These are phyloP conservation scores for Drosophila kurseongensis DNA, from an alignment of 1,140 invertebrate genomes.

Conservation along the genomic window DNA sequence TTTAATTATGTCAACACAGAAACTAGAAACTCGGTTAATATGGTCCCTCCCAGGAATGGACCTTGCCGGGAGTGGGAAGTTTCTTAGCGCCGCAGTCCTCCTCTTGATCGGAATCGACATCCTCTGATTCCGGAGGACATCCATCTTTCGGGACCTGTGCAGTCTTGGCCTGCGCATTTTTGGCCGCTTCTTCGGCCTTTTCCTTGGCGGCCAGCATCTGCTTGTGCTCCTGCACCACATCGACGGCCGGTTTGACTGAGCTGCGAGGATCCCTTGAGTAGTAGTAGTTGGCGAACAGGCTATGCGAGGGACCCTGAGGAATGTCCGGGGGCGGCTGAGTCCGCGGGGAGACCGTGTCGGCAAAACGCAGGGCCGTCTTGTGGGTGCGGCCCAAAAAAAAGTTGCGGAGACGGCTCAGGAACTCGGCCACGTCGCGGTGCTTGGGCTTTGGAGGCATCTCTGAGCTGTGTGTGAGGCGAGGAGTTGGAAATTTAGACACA, in stretches of 20 bases:
- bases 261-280: slow-evolving; percentile 43
- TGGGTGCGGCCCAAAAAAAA: slow-evolving; percentile 60
- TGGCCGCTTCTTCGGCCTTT: slow-evolving; percentile 4
- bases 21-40: neutral
- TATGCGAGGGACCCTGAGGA: slow-evolving; percentile 1
- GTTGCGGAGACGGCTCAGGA: slow-evolving; percentile 54
- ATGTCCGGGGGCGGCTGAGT: slow-evolving; percentile 17
- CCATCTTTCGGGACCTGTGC: neutral
- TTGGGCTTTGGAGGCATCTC: slow-evolving; percentile 43
- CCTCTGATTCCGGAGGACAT: neutral
- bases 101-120: neutral
- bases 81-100: neutral
- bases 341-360: slow-evolving; percentile 34
- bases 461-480: neutral
- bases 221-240: slow-evolving; percentile 40
- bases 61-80: slow-evolving; percentile 39
- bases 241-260: slow-evolving; percentile 31
- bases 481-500: slow-evolving; percentile 22
- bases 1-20: neutral
- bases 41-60: slow-evolving; percentile 51
- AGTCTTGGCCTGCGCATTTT: slow-evolving; percentile 1
- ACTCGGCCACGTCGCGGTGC: slow-evolving; percentile 58
- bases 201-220: slow-evolving; percentile 4
- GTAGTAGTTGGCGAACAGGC: slow-evolving; percentile 37
- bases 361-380: slow-evolving; percentile 33